phyloP scores from a whole-genome alignment of 2,797 vertebrate genomes.

The Trichosurus vulpecula region DNA sequence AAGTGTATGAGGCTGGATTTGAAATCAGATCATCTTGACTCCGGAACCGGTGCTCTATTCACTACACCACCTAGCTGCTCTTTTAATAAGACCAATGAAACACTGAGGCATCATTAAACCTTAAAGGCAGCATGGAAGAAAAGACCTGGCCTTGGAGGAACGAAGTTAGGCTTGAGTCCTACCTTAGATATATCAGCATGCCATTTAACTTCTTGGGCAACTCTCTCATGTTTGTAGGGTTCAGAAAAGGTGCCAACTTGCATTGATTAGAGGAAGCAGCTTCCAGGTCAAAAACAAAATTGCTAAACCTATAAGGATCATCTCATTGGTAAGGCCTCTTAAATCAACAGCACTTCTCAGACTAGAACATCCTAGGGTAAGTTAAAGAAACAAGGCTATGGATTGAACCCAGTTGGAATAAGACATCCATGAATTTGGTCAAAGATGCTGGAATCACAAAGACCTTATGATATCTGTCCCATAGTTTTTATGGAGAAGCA shows the following conservation, averaged over 20 bases:
- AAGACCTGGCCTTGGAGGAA: too few species aligned
- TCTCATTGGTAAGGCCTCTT: neutral
- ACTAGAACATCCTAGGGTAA: neutral
- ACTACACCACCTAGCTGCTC: too few species aligned
- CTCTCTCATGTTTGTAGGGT: neutral
- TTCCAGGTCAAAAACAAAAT: neutral
- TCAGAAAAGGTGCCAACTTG: neutral
- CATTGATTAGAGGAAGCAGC: neutral
- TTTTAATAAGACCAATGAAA: neutral
- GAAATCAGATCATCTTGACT: too few species aligned
- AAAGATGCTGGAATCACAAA: slow-evolving; percentile 7
- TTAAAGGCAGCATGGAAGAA: neutral
- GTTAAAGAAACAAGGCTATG: neutral
- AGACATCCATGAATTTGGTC: neutral
- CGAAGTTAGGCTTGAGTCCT: too few species aligned
- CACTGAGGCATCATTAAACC: neutral
- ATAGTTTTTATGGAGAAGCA: neutral
- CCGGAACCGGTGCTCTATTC: too few species aligned
- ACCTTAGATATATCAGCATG: neutral
- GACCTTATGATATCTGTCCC: neutral
- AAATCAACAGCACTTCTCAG: neutral
- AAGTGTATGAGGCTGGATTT: too few species aligned
- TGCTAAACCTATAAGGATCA: neutral
- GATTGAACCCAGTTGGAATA: neutral
- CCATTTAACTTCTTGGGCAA: neutral